phyloP scores from a whole-genome alignment of 2,113 vertebrate species.

The Athene cunicularia region DNA sequence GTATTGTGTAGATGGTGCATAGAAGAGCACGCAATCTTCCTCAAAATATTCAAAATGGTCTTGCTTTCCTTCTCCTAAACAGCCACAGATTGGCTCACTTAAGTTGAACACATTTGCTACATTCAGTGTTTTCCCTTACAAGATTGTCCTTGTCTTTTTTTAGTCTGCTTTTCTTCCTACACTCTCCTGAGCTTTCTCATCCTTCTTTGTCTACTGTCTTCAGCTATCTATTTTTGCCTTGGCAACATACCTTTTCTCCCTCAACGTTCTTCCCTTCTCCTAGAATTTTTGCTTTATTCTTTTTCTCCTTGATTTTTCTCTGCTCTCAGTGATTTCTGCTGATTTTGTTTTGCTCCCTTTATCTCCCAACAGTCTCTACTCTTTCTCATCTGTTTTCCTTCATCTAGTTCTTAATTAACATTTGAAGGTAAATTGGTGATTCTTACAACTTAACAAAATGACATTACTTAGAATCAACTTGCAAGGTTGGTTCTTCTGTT shows the following conservation, averaged over 20 bases:
- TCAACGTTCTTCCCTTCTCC: background rate
- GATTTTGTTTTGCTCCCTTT: background rate
- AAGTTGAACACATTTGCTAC: background rate
- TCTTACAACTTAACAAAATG: background rate
- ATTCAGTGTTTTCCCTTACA: background rate
- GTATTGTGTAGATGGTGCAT: background rate
- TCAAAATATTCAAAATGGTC: background rate
- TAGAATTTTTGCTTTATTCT: background rate
- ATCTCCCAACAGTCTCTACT: background rate
- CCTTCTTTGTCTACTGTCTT: constrained; percentile 34
- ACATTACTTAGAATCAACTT: background rate
- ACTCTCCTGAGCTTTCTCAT: constrained; percentile 3
- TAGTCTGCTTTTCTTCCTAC: background rate
- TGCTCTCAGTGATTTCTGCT: background rate
- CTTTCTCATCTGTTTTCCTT: background rate
- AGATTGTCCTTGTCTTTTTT: background rate
- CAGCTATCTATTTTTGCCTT: background rate
- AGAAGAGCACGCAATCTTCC: background rate
- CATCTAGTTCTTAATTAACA: background rate
- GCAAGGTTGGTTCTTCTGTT: background rate
- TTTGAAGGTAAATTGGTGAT: background rate
- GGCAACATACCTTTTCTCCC: background rate
- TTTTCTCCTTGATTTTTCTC: background rate
- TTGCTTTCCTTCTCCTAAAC: background rate
- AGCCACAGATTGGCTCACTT: background rate